Evolutionary conservation across 2,888 invertebrate genomes (phyloP).

Genomic region (Drosophila testacea): DNA sequence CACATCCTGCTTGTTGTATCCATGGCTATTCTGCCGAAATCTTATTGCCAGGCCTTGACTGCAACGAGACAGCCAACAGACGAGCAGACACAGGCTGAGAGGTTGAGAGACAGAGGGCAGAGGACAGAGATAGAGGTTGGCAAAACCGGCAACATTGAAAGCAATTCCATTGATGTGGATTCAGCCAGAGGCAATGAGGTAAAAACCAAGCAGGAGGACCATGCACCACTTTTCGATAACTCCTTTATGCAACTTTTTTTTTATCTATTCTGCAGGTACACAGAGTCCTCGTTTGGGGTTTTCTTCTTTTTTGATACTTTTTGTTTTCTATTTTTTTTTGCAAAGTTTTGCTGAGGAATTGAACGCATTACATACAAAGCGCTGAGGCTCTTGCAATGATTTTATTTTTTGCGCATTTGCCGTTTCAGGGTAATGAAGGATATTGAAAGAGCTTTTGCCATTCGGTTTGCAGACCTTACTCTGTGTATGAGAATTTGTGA

Average conservation of each 20-base stretch:
- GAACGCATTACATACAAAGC: conserved; percentile 78
- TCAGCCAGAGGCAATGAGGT: conserved; percentile 37
- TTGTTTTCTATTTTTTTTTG: conserved; percentile 31
- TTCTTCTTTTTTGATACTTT: conserved; percentile 9
- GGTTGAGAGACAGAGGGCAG: not conserved
- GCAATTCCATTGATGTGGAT: conserved; percentile 67
- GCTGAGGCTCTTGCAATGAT: conserved; percentile 72
- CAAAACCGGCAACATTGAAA: conserved; percentile 46
- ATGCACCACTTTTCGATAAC: conserved; percentile 73
- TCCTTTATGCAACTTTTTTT: conserved; percentile 69
- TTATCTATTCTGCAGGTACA: conserved; percentile 65
- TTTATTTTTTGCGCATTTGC: conserved; percentile 73
- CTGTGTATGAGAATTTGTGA: conserved; percentile 51
- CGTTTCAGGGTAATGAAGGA: conserved; percentile 75
- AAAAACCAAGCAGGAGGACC: conserved; percentile 19
- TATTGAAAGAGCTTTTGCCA: conserved; percentile 74
- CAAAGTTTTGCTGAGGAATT: conserved; percentile 66
- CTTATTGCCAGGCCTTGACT: conserved; percentile 64
- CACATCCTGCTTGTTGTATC: conserved; percentile 34
- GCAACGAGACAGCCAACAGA: conserved; percentile 63
- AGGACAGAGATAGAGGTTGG: not conserved
- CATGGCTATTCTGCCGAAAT: conserved; percentile 56
- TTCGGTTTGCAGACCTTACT: conserved; percentile 31
- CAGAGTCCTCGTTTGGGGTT: conserved; percentile 1
- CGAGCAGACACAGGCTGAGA: conserved; percentile 17